These are phyloP conservation scores for Mycogona germanica DNA, from an alignment of 2,888 invertebrate species.

Conservation along the genomic window DNA sequence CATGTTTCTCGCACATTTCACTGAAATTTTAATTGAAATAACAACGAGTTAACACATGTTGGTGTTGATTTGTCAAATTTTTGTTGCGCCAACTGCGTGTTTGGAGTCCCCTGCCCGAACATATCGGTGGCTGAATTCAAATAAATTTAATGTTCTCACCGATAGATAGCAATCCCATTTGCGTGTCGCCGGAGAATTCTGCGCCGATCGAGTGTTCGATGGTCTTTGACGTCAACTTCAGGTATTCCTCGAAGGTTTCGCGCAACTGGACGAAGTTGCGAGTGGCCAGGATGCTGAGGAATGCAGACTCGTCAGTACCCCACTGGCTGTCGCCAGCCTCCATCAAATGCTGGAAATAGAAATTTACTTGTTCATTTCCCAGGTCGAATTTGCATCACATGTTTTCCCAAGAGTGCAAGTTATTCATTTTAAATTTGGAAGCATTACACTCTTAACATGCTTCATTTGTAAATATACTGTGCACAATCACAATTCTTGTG, in stretches of 20 bases:
- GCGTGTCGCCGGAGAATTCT: conserved; percentile 76
- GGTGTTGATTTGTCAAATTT: no score
- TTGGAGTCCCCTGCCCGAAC: no score
- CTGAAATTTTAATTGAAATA: conserved; percentile 24
- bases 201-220: conserved; percentile 65
- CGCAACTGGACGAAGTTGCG: conserved; percentile 81
- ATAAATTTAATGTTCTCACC: no score
- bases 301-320: conserved; percentile 76
- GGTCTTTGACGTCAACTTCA: conserved; percentile 62
- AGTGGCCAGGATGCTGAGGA: conserved; percentile 70
- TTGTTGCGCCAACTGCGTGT: no score
- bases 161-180: conserved; percentile 67
- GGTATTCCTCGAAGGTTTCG: conserved; percentile 70
- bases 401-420: neutral
- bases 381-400: neutral
- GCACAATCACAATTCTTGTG: no score
- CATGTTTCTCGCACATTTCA: conserved; percentile 43
- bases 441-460: no score
- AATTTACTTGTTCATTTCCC: no score
- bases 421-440: no score
- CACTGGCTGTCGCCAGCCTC: conserved; percentile 53
- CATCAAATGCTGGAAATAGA: conserved; percentile 14
- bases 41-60: no score
- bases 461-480: no score
- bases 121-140: no score